phyloP scores from a whole-genome alignment of 2,888 invertebrate genomes.

The Antitype chi region DNA sequence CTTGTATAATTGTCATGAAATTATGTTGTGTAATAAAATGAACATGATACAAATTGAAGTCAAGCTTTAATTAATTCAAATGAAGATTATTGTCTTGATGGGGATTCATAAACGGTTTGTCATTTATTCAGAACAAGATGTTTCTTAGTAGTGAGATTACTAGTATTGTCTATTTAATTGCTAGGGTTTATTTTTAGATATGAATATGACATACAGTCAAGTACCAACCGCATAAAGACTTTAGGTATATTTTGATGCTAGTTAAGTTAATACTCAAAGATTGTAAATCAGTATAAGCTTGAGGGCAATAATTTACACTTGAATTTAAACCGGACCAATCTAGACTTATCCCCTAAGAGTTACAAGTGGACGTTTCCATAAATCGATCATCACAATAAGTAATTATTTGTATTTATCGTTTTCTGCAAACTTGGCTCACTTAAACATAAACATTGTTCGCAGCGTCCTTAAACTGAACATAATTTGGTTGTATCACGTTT shows the following conservation, averaged over 20 bases:
- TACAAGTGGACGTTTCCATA: constrained; percentile 2
- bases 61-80: constrained; percentile 45
- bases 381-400: constrained; percentile 17
- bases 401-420: constrained; percentile 14
- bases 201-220: constrained; percentile 31
- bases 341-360: not conserved
- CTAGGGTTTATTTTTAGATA: constrained; percentile 26
- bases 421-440: not conserved
- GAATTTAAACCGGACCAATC: not conserved
- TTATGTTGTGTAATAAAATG: constrained; percentile 34
- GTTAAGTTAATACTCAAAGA: not conserved
- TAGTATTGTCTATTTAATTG: constrained; percentile 16
- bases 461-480: constrained; percentile 14
- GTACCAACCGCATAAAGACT: not conserved
- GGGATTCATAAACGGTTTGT: constrained; percentile 24
- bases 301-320: not conserved
- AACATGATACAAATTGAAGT: constrained; percentile 38
- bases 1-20: constrained; percentile 32
- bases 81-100: constrained; percentile 50
- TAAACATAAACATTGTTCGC: constrained; percentile 13
- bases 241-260: not conserved
- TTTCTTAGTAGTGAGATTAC: constrained; percentile 32
- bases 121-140: constrained; percentile 6
- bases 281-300: not conserved
- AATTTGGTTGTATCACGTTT: constrained; percentile 48